Conservation (phyloP, 1,140 invertebrate species). For the Drosophila gunungcola region DNA sequence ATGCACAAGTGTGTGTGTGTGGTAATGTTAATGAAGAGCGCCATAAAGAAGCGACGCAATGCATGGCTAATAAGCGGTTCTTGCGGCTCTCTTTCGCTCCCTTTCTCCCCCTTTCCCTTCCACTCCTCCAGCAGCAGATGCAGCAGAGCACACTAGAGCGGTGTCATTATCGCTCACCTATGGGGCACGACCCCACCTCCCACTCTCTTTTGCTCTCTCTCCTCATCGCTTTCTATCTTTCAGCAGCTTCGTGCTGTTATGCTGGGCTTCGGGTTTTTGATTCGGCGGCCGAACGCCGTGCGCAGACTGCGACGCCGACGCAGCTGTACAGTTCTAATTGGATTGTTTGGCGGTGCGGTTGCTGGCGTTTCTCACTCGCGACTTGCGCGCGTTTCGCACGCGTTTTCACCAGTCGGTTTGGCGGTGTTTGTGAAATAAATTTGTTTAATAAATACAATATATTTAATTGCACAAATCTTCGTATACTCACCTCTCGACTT, state of each 20-base stretch:
- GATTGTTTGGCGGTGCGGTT: constrained; percentile 71
- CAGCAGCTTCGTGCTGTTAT: constrained; percentile 62
- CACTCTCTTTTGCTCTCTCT: constrained; percentile 5
- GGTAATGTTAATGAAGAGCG: constrained; percentile 68
- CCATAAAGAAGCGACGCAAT: constrained; percentile 51
- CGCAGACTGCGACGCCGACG: constrained; percentile 63
- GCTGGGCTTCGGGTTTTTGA: constrained; percentile 65
- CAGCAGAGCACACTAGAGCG: constrained; percentile 50
- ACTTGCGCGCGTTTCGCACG: constrained; percentile 43
- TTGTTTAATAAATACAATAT: constrained; percentile 49
- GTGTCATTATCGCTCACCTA: constrained; percentile 65
- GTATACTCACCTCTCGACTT: constrained; percentile 24
- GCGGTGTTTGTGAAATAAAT: constrained; percentile 36
- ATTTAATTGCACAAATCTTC: constrained; percentile 46
- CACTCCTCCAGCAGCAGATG: neutral
- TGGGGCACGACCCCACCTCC: neutral
- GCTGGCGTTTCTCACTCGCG: constrained; percentile 42
- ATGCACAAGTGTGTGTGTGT: constrained; percentile 34
- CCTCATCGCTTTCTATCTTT: constrained; percentile 47
- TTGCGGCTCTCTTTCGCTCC: constrained; percentile 27
- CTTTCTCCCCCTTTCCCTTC: neutral
- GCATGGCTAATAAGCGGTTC: constrained; percentile 80
- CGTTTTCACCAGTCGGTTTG: constrained; percentile 51
- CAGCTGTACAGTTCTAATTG: constrained; percentile 76
- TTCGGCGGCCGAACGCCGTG: constrained; percentile 47